Evolutionary conservation across 2,113 vertebrate species (phyloP), one percentile per base, ranked within the genome.

Genomic region (Brachyhypopomus occidentalis): DNA sequence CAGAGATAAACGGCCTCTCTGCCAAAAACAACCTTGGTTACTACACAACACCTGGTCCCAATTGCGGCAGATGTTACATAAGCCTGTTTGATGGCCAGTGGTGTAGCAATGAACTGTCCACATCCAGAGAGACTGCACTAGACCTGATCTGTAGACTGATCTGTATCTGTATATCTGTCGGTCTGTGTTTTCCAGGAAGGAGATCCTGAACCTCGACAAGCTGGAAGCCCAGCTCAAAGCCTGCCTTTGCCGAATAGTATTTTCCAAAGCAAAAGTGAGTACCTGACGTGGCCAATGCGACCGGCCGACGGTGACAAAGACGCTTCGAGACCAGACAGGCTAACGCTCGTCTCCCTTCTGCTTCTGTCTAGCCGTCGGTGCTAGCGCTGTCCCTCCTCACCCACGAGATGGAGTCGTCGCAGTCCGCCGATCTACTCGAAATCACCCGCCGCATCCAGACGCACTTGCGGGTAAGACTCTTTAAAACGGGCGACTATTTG

Each of bases 231-330:
- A 99, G 86, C 92, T 99, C 0, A 99, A 98, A 94, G 97, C 97
- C 91, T 99, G 98, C 81, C 95, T 94, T 88, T 98, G 97, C 88
- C 93, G 95, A 66, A 92, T 99, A 5, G 90, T 94, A 69, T 99
- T 99, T 86, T 99, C 98, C 77, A 98, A 96, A 95, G 97, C 98
- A 63, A 99, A 97, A 96, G 98, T 99, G 91, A 90, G 94, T 80
- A 81, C 67, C 3, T 80, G 71, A 27, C 77, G 77, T 52, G 6
- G 2, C 19, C 67, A 30, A 78, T 9, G n/a, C 17, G 7, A 56
- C 8, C 2, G 45, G 19, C 7, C 8, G 12, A 14, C 14, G 5
- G 5, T 2, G 34, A 1, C 11, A 27, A 60, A 14, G 12, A 1
- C 0, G 12, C 16, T 77, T 73, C 11, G 6, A 59, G 11, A 38